A percentile compares a stretch with the other conserved stretches of the same genome.
Evolutionary conservation across 2,113 vertebrate genomes (phyloP).

Genomic region (Budorcas taxicolor): DNA sequence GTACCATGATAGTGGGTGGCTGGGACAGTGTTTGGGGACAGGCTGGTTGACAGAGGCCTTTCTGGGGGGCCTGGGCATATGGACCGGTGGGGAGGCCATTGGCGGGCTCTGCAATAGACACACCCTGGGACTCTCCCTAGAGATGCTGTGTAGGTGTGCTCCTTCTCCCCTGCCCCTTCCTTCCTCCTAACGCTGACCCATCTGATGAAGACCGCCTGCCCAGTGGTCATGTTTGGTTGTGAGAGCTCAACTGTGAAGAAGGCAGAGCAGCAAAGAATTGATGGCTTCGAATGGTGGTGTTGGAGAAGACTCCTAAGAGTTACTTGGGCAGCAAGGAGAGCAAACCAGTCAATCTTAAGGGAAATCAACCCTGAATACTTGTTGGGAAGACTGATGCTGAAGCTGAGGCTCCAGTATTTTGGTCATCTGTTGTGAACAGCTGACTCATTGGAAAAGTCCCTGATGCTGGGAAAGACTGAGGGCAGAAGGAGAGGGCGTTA

Average conservation of each 20-base stretch:
- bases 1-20: neutral
- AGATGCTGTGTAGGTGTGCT: neutral
- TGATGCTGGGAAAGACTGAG: neutral
- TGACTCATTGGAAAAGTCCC: neutral
- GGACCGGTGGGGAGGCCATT: neutral
- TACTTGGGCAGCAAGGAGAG: neutral
- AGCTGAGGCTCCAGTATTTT: neutral
- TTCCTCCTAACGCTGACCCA: neutral
- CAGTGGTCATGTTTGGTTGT: neutral
- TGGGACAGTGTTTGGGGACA: neutral
- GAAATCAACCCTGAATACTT: neutral
- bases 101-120: neutral
- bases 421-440: neutral
- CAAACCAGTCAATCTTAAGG: neutral
- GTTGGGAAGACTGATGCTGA: neutral
- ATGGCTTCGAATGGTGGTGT: neutral
- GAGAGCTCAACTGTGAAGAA: neutral
- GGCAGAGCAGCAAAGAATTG: neutral
- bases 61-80: neutral
- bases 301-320: neutral
- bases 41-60: neutral
- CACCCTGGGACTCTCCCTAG: neutral
- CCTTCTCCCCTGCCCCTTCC: neutral
- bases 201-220: neutral
- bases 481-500: neutral